Evolutionary conservation across 2,888 invertebrate species (phyloP), one percentile per base, ranked within the genome.

Genomic region (Gymnosoma rotundatum): DNA sequence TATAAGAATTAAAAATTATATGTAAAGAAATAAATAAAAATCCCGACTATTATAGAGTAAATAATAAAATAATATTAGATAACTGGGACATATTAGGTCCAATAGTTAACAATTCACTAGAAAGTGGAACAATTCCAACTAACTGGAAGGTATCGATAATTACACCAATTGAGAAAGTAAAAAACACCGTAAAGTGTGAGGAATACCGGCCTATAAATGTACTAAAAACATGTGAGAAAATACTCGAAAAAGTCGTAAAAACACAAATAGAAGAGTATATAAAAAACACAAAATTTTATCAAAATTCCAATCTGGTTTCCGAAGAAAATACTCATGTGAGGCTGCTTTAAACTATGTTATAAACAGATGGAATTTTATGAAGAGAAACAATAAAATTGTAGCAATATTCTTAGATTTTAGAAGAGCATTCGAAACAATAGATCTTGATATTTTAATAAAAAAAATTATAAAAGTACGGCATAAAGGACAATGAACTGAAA

Each of bases 21-120:
- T 54, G 54, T 20, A 54, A 18, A 54, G 20, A 54, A 20, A 4
- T 54, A 54, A 54, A 54, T 54, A 54, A 54, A 20, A 54, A 54
- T 18, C 54, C 54, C 20, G 54, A 54, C 20, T 54, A 54, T 20
- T 18, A 54, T 20, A 20, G 20, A 20, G 20, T 54, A 54, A 8
- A 18, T 20, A 54, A 54, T 7, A 54, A 54, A 4, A n/a, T 54
- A 20, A 54, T 54, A 54, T 54, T 20, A 20, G 54, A 54, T 54
- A 54, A 20, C 20, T 54, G 54, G 54, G n/a, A 54, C 54, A n/a
- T 54, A 54, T 7, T 54, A 18, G 54, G 18, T 54, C 2, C 6
- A n/a, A 54, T 54, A 54, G 20, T 54, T n/a, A 54, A 54, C 20
- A 54, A 21, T 8, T 56, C 20, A 12, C 20, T 56, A 8, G 25